These are phyloP conservation scores for Tenthredo notha DNA, from an alignment of 2,888 invertebrate species.

Conservation along the genomic window DNA sequence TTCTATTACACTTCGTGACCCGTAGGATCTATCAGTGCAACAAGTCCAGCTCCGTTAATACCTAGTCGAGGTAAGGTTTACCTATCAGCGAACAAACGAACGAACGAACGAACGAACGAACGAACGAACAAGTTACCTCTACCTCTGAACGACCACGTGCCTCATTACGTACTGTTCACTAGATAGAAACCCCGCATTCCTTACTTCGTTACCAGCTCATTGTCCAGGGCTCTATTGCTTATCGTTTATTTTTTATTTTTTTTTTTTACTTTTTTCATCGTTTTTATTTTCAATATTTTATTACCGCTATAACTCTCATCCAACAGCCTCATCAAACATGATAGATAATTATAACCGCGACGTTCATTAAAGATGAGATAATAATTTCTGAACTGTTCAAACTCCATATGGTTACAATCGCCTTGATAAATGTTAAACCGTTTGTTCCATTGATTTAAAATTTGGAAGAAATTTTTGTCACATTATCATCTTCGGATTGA, in stretches of 20 bases:
- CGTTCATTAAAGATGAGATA: background rate
- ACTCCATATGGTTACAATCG: background rate
- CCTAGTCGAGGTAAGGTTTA: background rate
- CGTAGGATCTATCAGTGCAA: background rate
- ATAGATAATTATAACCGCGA: background rate
- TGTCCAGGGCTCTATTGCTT: slow-evolving; percentile 2
- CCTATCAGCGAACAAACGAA: background rate
- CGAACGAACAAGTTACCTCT: background rate
- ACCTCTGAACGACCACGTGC: background rate
- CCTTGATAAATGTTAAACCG: background rate
- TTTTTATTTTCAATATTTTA: background rate
- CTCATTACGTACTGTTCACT: slow-evolving; percentile 26
- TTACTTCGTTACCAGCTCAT: slow-evolving; percentile 21
- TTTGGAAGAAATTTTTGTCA: background rate
- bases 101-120: background rate
- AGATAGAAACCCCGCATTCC: background rate
- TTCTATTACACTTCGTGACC: slow-evolving; percentile 48
- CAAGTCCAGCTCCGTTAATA: background rate
- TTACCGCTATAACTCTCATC: background rate
- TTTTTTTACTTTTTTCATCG: background rate
- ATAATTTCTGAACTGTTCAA: background rate
- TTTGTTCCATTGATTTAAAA: background rate
- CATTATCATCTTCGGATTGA: background rate
- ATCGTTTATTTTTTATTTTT: background rate
- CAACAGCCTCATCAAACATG: background rate